phyloP scores from a whole-genome alignment of 2,113 vertebrate genomes.

The Calidris pugnax region DNA sequence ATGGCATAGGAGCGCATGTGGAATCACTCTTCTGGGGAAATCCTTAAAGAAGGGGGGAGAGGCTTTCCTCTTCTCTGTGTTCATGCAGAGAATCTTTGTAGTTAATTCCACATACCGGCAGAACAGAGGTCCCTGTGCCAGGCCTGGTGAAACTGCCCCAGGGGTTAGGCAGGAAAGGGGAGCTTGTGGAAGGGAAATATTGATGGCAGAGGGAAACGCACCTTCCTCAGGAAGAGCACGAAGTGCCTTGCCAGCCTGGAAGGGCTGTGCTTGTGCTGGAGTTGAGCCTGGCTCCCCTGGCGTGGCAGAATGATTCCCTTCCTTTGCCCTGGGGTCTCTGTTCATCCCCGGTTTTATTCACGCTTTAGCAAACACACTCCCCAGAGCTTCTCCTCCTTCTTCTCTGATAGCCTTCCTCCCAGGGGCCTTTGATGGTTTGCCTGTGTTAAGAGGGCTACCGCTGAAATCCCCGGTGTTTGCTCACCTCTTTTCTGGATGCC shows the following conservation, averaged over 20 bases:
- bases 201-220: neutral
- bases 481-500: neutral
- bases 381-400: neutral
- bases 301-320: neutral
- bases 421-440: neutral
- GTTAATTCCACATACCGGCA: neutral
- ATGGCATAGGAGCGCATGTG: accelerated
- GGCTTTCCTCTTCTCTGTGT: neutral
- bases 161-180: neutral
- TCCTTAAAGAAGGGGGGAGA: neutral
- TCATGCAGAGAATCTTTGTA: neutral
- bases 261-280: neutral
- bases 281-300: neutral
- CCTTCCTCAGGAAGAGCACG: neutral
- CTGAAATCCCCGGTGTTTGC: neutral
- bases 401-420: neutral
- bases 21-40: neutral
- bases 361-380: neutral
- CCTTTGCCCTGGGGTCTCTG: neutral
- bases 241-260: neutral
- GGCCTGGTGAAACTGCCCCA: neutral
- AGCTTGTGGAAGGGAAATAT: neutral
- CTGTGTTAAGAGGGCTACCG: neutral
- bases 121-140: neutral
- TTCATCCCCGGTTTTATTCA: neutral